These are phyloP conservation scores for Lycia hirtaria DNA, from an alignment of 2,888 invertebrate genomes.

Conservation along the genomic window DNA sequence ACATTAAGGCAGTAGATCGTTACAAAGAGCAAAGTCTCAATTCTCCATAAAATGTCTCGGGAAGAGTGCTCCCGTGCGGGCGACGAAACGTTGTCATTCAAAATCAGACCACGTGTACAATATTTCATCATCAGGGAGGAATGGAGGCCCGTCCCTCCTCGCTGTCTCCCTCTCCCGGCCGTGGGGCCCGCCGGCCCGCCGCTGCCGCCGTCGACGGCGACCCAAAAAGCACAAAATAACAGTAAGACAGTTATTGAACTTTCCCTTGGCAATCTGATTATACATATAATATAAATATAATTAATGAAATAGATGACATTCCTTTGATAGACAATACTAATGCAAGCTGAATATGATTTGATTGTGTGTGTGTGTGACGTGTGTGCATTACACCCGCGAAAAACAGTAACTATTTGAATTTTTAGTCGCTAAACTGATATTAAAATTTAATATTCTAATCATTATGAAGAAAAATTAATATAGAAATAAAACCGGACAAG, in stretches of 20 bases:
- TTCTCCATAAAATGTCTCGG: constrained; percentile 78
- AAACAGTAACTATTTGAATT: no score
- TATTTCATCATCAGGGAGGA: constrained; percentile 88
- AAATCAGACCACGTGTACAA: constrained; percentile 90
- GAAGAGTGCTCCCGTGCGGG: constrained; percentile 69
- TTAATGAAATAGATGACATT: no score
- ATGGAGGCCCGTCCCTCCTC: constrained; percentile 24
- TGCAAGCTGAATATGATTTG: no score
- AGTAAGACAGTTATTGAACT: constrained; percentile 8
- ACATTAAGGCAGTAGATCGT: constrained; percentile 64
- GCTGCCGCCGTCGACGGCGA: constrained; percentile 65
- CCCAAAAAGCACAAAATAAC: constrained; percentile 33
- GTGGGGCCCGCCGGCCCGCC: constrained; percentile 50
- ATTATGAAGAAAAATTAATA: background rate
- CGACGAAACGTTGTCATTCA: constrained; percentile 88
- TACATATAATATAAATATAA: no score
- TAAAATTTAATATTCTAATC: background rate
- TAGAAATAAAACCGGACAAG: no score
- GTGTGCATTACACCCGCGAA: no score
- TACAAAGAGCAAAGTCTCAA: constrained; percentile 71
- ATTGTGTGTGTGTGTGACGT: no score
- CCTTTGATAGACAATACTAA: no score
- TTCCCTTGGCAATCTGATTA: background rate
- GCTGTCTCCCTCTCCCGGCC: constrained; percentile 32
- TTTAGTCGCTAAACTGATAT: no score